These are phyloP conservation scores for Simalia tracyae DNA, from an alignment of 2,797 vertebrate species.

Conservation along the genomic window DNA sequence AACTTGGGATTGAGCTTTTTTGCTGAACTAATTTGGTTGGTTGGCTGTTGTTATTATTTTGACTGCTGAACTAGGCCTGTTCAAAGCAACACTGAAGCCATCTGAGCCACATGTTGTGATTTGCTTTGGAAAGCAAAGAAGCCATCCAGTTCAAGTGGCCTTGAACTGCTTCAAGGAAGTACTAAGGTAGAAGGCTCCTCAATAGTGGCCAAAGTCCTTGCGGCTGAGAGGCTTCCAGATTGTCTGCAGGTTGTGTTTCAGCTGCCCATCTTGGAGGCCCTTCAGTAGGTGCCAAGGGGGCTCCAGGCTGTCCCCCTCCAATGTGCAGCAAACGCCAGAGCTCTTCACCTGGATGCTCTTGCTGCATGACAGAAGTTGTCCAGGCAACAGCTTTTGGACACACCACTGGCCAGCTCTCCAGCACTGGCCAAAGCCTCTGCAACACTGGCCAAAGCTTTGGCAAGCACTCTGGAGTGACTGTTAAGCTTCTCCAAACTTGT, in stretches of 20 bases:
- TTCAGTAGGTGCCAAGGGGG: neutral
- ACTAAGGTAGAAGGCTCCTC: neutral
- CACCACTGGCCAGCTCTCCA: neutral
- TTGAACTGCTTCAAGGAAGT: neutral
- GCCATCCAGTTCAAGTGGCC: neutral
- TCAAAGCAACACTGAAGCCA: neutral
- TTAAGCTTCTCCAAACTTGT: neutral
- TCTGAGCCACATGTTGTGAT: neutral
- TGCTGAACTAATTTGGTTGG: neutral
- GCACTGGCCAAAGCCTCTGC: neutral
- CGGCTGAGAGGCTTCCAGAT: neutral
- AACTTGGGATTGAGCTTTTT: neutral
- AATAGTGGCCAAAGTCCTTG: neutral
- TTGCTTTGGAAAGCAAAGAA: neutral
- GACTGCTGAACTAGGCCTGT: neutral
- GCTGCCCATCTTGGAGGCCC: neutral
- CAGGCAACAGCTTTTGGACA: neutral
- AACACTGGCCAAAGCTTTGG: neutral
- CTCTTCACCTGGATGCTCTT: neutral
- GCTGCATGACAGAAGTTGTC: neutral
- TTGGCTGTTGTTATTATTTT: neutral
- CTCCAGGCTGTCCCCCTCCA: neutral
- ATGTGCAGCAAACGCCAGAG: neutral
- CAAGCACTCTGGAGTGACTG: neutral
- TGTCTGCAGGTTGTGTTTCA: neutral